Base-by-base conservation (phyloP, 2,113 vertebrate genomes). In the Coturnix japonica region DNA sequence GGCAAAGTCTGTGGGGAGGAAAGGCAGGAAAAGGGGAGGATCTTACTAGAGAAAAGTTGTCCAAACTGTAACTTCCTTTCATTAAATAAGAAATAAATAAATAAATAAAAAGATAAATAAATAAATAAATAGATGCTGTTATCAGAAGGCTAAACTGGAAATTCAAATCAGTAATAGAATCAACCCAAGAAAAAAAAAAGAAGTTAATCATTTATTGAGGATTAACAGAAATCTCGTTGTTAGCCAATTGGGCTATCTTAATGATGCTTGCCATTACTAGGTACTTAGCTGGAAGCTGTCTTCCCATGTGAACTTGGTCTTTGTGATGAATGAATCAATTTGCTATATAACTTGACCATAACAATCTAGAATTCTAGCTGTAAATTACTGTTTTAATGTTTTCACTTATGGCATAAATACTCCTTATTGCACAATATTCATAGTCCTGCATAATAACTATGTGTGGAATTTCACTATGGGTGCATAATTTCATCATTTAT, bases 271-370 rank as follows among this genome's bases (percentile, higher is more conserved):
- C 49, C 28, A 25, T 85, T 91, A 76, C 76, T 89, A 82, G n/a
- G 77, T 65, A 17, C 25, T 84, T 47, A 70, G 41, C 18, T 63
- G 26, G 25, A 90, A 70, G 66, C 39, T 49, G 37, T 17, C 33
- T 65, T 87, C 37, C 51, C 66, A 56, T 70, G 7, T 26, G 81
- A 77, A 22, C 81, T 57, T 44, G 74, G 47, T 72, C 86, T 89
- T 79, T 33, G 39, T 69, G 86, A 89, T 39, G 13, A 59, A 64
- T 67, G 8, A 15, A 65, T 91, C 69, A 22, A 81, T 73, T 87
- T 86, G 9, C 17, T 90, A 87, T 19, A 56, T 82, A 87, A 63
- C 31, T 85, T 93, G 78, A 91, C 51, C 75, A 41, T 60, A 90
- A 74, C 17, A 87, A 71, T 60, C 15, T 39, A 59, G 46, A 60